phyloP scores from a whole-genome alignment of 2,113 vertebrate genomes.

The Nipponia nippon region DNA sequence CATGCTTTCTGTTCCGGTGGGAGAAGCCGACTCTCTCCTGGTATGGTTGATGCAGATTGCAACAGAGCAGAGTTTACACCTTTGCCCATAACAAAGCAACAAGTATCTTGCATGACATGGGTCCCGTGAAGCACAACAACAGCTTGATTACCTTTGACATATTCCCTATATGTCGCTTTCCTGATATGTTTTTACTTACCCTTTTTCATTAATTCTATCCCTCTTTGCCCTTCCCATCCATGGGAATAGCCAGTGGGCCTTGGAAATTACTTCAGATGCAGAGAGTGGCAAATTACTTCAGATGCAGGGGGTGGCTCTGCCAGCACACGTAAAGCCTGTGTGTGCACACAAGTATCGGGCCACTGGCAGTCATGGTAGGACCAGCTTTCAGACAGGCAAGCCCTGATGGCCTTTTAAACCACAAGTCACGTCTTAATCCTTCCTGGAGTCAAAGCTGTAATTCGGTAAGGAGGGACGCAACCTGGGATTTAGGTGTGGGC shows the following conservation, averaged over 20 bases:
- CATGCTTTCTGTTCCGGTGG: neutral
- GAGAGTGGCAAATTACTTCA: neutral
- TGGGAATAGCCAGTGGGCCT: neutral
- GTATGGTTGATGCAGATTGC: neutral
- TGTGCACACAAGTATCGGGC: fast-evolving
- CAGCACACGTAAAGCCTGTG: neutral
- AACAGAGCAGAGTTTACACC: neutral
- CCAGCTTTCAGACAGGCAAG: neutral
- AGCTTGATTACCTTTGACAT: neutral
- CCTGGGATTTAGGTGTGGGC: neutral
- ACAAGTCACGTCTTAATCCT: neutral
- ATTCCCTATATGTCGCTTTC: neutral
- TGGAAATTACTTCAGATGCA: neutral
- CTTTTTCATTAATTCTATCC: neutral
- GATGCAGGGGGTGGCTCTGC: neutral
- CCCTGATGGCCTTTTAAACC: neutral
- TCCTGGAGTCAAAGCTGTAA: neutral
- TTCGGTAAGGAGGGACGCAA: neutral
- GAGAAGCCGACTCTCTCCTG: neutral
- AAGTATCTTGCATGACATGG: neutral
- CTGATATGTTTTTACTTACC: neutral
- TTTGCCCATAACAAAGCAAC: neutral
- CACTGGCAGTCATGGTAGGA: neutral
- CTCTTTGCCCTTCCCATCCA: neutral
- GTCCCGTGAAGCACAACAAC: neutral